These are phyloP conservation scores for Buphagus erythrorhynchus DNA, from an alignment of 2,797 vertebrate species.

Conservation along the genomic window DNA sequence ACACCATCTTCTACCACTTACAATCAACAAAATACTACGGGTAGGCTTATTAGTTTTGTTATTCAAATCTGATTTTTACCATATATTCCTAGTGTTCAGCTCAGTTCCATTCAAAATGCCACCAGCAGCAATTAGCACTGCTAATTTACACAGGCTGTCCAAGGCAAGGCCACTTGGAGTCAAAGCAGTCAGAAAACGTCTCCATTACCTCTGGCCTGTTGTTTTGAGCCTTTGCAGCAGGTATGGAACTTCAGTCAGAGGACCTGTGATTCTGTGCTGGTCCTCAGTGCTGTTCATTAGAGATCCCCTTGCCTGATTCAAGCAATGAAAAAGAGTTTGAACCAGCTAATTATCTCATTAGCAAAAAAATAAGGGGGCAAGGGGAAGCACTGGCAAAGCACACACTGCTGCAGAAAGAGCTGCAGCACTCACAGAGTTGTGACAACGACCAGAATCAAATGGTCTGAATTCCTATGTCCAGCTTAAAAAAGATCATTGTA, in stretches of 20 bases:
- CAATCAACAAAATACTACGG: neutral
- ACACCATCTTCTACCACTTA: neutral
- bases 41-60: neutral
- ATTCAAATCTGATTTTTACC: neutral
- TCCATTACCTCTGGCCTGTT: neutral
- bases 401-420: neutral
- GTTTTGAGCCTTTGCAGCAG: neutral
- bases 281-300: slow-evolving; percentile 47
- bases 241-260: slow-evolving; percentile 12
- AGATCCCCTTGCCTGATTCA: slow-evolving; percentile 18
- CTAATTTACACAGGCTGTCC: neutral
- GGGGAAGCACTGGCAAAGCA: neutral
- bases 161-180: slow-evolving; percentile 2
- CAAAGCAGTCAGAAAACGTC: neutral
- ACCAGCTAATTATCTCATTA: slow-evolving; percentile 15
- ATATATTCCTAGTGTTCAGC: neutral
- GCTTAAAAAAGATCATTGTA: neutral
- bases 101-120: neutral
- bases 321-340: slow-evolving; percentile 27
- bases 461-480: neutral
- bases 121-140: neutral
- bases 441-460: neutral
- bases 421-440: neutral
- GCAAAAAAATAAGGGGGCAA: neutral
- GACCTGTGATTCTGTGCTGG: slow-evolving; percentile 24